Base-by-base conservation (phyloP, 2,888 invertebrate species). In the Teleiodes luculella region DNA sequence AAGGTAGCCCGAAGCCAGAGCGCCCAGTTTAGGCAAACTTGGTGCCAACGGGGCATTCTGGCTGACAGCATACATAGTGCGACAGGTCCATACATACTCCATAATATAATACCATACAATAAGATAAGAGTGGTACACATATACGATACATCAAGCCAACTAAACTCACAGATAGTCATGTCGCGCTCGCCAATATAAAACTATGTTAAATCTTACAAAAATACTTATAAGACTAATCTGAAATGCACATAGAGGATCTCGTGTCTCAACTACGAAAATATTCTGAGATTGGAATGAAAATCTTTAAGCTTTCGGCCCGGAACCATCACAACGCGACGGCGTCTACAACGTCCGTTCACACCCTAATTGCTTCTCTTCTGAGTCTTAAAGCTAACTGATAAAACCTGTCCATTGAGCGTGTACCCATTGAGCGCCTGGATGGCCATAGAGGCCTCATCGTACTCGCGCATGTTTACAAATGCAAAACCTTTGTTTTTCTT, bases 351-450 rank as follows among this genome's bases (percentile, higher is more conserved):
- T 83, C 85, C 82, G 76, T 75, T 68, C 73, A 78, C 70, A 72
- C 71, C 67, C 79, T 85, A 86, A 76, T 80, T 84, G 80, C 72
- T 87, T 78, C 88, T 83, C 82, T 90, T 90, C 81, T 89, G 90
- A 60, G 90, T 90, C 83, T 90, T 90, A 87, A 90, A 90, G 83
- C 88, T 90, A 86, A 90, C 90, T 51, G 90, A 90, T 74, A 90
- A 80, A 77, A 90, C 90, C 82, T 90, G 90, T 66, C 90, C 90
- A 66, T 90, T 90, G 81, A 90, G 89, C 81, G 90, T 85, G 74
- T 88, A 89, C 62, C 90, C 90, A 61, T 90, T 90, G 72, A 90
- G 86, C 52, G 88, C 86, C 76, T 89, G 90, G 64, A 90, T 90
- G 65, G 90, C 90, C 86, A 89, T 83, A 28, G 90, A 86, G 16